Evolutionary conservation across 2,797 vertebrate species (phyloP).

Genomic region (Poecilia velifera): DNA sequence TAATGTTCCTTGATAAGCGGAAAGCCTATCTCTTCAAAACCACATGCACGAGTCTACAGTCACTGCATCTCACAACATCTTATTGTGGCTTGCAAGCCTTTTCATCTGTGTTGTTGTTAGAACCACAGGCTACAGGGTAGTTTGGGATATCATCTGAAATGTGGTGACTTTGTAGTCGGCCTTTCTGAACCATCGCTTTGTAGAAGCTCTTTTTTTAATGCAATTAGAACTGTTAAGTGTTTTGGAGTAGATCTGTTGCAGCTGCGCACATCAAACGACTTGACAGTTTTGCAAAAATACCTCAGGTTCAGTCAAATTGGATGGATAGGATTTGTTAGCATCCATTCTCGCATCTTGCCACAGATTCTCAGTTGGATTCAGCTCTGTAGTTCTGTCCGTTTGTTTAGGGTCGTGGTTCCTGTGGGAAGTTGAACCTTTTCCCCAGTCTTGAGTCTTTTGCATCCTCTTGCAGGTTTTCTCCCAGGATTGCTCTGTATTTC

Average conservation of each 20-base stretch:
- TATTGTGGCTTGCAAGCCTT: neutral
- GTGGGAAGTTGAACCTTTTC: neutral
- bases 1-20: slow-evolving; percentile 59
- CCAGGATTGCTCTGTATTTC: neutral
- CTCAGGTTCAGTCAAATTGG: neutral
- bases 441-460: neutral
- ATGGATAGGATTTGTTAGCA: neutral
- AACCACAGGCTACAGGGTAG: neutral
- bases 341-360: neutral
- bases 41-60: slow-evolving; percentile 17
- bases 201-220: neutral
- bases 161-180: neutral
- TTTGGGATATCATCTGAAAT: neutral
- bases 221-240: neutral
- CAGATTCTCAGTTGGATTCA: neutral
- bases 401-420: neutral
- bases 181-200: neutral
- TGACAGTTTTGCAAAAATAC: neutral
- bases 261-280: neutral
- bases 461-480: neutral
- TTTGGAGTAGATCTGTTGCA: neutral
- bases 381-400: neutral
- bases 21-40: slow-evolving; percentile 59
- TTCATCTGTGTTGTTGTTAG: neutral
- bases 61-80: neutral